phyloP scores from a whole-genome alignment of 2,113 vertebrate genomes.

The Leptocoma aspasia region DNA sequence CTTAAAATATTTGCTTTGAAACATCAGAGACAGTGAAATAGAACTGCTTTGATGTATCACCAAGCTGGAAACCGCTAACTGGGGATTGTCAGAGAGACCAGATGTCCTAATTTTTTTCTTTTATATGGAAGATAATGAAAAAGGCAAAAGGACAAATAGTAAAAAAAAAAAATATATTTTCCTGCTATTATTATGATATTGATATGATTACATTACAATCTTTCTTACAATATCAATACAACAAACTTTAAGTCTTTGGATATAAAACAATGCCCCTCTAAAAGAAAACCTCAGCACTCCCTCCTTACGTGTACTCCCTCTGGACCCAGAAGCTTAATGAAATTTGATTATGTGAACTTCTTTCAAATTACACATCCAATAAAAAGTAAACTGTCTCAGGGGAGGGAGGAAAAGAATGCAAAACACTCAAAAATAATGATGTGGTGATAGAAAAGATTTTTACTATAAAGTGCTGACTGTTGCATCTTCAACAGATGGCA shows the following conservation, averaged over 20 bases:
- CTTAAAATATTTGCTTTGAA: background rate
- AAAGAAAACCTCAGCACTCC: background rate
- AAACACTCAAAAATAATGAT: background rate
- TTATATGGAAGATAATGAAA: background rate
- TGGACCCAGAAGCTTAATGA: background rate
- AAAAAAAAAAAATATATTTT: background rate
- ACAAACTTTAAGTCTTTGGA: background rate
- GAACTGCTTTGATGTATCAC: background rate
- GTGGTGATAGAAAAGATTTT: background rate
- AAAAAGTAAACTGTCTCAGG: background rate
- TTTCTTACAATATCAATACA: background rate
- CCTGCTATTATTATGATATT: background rate
- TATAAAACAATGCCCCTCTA: background rate
- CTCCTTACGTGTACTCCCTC: background rate
- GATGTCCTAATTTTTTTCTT: background rate
- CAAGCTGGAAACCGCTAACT: background rate
- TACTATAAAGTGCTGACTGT: background rate
- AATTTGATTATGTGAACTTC: background rate
- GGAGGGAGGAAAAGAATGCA: background rate
- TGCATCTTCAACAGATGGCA: background rate
- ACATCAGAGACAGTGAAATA: background rate
- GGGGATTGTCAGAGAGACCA: background rate
- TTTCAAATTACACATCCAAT: background rate
- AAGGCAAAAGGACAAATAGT: background rate
- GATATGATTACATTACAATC: background rate